Conservation (phyloP, 2,797 vertebrate species). For the Trachurus trachurus region DNA sequence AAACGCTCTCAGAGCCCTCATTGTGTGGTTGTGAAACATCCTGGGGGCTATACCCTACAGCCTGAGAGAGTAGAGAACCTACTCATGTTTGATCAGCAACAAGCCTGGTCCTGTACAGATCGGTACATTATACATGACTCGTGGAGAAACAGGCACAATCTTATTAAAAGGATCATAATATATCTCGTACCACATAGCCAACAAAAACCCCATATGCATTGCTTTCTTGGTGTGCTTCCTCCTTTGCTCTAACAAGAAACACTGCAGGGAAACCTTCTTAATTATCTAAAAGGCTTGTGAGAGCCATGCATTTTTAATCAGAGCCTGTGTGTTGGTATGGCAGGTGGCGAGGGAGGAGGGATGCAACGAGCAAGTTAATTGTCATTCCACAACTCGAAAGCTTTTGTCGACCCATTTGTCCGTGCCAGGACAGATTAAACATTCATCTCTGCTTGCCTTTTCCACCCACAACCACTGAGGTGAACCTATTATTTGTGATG, state of each 20-base stretch:
- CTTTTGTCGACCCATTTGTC: constrained; percentile 48
- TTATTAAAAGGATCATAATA: not conserved
- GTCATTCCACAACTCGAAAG: constrained; percentile 45
- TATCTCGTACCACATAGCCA: not conserved
- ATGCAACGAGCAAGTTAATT: constrained; percentile 57
- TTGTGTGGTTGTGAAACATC: constrained; percentile 35
- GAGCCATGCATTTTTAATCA: constrained; percentile 73
- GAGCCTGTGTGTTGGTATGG: constrained; percentile 40
- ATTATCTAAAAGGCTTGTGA: constrained; percentile 63
- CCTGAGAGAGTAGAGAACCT: constrained; percentile 17
- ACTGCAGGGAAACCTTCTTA: constrained; percentile 56
- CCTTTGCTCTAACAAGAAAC: constrained; percentile 14
- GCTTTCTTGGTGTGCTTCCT: constrained; percentile 11
- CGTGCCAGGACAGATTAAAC: constrained; percentile 22
- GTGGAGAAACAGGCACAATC: constrained; percentile 11
- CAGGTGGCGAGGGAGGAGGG: constrained; percentile 66
- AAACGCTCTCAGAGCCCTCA: constrained; percentile 31
- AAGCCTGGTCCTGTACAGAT: constrained; percentile 39
- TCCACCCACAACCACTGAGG: not conserved
- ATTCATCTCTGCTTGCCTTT: constrained; percentile 44
- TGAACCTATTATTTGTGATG: constrained; percentile 1
- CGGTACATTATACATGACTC: constrained; percentile 6
- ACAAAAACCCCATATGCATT: not conserved
- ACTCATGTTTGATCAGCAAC: constrained; percentile 30
- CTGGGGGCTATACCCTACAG: constrained; percentile 32